Evolutionary conservation across 1,140 invertebrate species (phyloP), one percentile per base, ranked within the genome.

Genomic region (Onthophagus taurus): DNA sequence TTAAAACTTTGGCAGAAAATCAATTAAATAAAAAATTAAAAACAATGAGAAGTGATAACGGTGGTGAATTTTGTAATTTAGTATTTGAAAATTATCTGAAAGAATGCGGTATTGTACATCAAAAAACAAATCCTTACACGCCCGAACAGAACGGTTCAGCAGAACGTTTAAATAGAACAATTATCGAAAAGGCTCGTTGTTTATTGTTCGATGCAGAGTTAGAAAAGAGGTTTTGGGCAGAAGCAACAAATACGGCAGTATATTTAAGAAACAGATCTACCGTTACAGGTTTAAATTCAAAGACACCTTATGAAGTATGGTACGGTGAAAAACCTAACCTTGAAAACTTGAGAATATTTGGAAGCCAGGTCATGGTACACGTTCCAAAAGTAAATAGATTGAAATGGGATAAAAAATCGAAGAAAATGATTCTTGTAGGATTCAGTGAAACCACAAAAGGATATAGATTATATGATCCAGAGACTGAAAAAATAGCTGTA

Each of bases 291-390:
- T 24, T 54, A 14, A 21, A 44, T 2, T 17, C 29, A 12, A 48
- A 37, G 39, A 50, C 45, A 31, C 54, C 53, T 30, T 56, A 44
- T 46, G 49, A 56, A 45, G 23, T 45, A 16, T 53, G 63, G 52
- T 51, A 52, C 54, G 59, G 45, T 45, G 48, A 47, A 67, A 64
- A 61, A 64, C 68, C 51, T 45, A n/a, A 52, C 42, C 35, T 72
- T 33, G 58, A 59, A 48, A 58, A 72, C 58, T 55, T 73, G 38
- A 65, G 59, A 54, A 54, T 67, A 29, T 72, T 74, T 62, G 66
- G 68, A 33, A 66, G 54, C 12, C 67, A 58, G n/a, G 60, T 59
- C 23, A 64, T 63, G 51, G 57, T 63, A 12, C 60, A 64, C 52
- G 57, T 35, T n/a, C 33, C 33, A 14, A 17, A n/a, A 8, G 14